These are phyloP conservation scores for Eclectus roratus DNA, from an alignment of 2,113 vertebrate species.

Conservation along the genomic window DNA sequence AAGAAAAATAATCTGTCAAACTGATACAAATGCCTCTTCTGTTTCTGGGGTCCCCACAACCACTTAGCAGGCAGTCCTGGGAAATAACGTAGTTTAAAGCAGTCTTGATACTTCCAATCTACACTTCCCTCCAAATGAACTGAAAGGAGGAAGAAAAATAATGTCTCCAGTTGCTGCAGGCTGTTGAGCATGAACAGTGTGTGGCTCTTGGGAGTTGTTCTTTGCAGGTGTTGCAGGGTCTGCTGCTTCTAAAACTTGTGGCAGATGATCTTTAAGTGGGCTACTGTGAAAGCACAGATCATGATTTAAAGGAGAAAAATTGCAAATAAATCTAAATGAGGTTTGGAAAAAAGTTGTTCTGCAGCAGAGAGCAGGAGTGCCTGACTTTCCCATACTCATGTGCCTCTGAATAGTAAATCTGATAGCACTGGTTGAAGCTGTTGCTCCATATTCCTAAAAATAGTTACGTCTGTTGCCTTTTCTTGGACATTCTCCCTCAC, in stretches of 20 bases:
- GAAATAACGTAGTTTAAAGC: background rate
- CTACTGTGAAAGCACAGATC: background rate
- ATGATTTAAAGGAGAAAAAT: background rate
- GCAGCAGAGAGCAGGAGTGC: background rate
- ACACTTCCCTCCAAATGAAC: background rate
- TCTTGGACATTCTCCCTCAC: background rate
- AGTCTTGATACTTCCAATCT: background rate
- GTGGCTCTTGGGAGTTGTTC: background rate
- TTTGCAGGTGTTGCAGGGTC: background rate
- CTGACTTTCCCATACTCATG: background rate
- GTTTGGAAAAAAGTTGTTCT: background rate
- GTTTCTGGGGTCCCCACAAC: background rate
- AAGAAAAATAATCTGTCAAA: background rate
- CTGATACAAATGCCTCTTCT: rapidly evolving
- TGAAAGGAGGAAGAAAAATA: background rate
- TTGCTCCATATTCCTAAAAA: background rate
- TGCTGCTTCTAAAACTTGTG: background rate
- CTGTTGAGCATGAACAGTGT: background rate
- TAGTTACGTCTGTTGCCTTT: background rate
- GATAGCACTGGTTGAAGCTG: background rate
- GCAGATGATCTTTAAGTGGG: background rate
- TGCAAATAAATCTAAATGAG: background rate
- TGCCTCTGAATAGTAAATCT: background rate
- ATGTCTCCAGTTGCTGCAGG: background rate
- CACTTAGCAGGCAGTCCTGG: background rate